phyloP scores from a whole-genome alignment of 2,797 vertebrate genomes.

The Sebastolobus alascanus region DNA sequence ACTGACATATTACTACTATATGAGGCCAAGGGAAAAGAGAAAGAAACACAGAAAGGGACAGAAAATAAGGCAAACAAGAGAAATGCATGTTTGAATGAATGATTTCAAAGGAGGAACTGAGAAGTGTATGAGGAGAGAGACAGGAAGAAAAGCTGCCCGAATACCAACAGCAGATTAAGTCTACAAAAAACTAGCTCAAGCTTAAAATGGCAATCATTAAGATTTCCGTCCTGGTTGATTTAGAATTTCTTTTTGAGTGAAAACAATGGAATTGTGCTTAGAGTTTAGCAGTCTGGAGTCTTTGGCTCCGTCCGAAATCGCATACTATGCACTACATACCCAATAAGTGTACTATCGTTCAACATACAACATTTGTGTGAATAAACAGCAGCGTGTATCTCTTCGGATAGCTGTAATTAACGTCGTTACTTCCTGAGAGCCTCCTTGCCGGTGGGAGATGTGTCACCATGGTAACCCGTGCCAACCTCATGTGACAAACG shows the following conservation, averaged over 20 bases:
- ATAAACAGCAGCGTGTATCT: no score
- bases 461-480: neutral
- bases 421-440: no score
- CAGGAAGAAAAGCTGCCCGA: neutral
- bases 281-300: neutral
- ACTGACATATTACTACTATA: neutral
- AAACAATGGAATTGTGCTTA: no score
- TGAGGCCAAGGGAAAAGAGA: slow-evolving; percentile 5
- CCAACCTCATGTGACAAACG: neutral
- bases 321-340: neutral
- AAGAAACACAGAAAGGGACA: neutral
- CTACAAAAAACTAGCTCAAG: neutral
- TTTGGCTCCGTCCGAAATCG: neutral
- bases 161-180: neutral
- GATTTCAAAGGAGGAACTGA: neutral
- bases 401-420: no score
- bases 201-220: neutral
- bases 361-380: no score
- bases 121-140: neutral
- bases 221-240: no score
- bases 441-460: neutral
- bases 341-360: neutral
- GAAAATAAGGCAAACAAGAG: neutral
- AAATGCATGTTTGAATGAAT: neutral
- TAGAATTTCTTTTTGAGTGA: no score